Conservation (phyloP, 2,113 vertebrate genomes). For the Hyperoodon ampullatus region DNA sequence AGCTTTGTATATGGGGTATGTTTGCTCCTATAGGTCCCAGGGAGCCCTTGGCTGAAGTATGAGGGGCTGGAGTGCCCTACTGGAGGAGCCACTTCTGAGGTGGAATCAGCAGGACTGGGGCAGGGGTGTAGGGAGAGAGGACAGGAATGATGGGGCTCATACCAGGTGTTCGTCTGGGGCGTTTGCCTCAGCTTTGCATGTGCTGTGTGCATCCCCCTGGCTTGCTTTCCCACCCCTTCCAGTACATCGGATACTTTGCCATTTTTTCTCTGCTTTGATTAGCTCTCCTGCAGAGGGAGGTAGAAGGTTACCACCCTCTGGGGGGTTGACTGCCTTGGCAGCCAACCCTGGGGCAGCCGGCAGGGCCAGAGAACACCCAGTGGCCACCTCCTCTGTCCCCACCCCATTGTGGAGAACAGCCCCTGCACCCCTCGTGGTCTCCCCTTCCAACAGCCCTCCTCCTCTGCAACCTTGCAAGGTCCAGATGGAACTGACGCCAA, state of each 20-base stretch:
- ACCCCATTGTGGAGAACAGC: neutral
- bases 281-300: neutral
- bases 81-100: neutral
- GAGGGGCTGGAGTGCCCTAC: neutral
- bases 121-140: neutral
- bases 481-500: neutral
- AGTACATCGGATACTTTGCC: no score
- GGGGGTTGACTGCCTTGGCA: neutral
- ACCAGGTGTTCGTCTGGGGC: neutral
- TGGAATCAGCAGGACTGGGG: neutral
- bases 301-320: neutral
- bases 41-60: neutral
- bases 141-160: neutral
- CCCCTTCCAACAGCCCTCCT: neutral
- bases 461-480: neutral
- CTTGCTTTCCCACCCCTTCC: neutral
- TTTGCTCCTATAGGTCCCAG: neutral
- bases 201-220: neutral
- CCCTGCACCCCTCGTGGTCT: neutral
- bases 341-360: neutral
- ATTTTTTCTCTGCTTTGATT: neutral
- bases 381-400: neutral
- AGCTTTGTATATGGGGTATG: neutral
- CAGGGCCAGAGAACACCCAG: neutral
- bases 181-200: conserved; percentile 13